Base-by-base conservation (phyloP, 2,888 invertebrate species). In the Aphrophora alni region DNA sequence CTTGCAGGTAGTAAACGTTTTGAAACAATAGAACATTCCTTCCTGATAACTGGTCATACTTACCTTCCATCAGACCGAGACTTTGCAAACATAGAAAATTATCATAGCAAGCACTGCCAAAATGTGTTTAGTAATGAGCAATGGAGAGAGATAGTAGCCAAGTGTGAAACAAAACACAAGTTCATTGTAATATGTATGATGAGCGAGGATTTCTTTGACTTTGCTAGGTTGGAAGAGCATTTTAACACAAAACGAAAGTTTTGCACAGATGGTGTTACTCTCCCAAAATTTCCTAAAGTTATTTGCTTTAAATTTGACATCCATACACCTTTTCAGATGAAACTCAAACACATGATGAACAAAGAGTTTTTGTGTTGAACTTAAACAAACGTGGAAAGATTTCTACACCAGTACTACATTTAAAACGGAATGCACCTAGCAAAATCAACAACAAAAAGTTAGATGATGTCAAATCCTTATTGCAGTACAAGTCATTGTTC, bases 11-110 rank as follows among this genome's bases (percentile, higher is more conserved):
- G 5, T n/a, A 24, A 14, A 75, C 24, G 38, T 38, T 75, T 75
- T 75, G 75, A 75, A 44, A 44, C 38, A 24, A 75, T 75, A 38
- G 75, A 75, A 75, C 75, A 75, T 75, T 75, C 28, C 44, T 75
- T 38, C 44, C 25, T 44, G 21, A 75, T 75, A 24, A 33, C 75
- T 33, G 75, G 75, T 10, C 75, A 75, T 75, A 33, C 38, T 44
- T 75, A 33, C 17, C 75, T 75, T 38, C 75, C 75, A 38, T 75
- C 75, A 21, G 38, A 75, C 26, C 24, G 75, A 17, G 38, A 75
- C 44, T 75, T 75, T 75, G 21, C 75, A 75, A 38, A 44, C 2
- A 75, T 75, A 25, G 75, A 75, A 38, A 75, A 75, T 1, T 75
- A 75, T 44, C 75, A 75, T 38, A 68, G 5, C 68, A 75, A 38